Conservation (phyloP, 2,888 invertebrate genomes). For the Torymus aiolomorphi region DNA sequence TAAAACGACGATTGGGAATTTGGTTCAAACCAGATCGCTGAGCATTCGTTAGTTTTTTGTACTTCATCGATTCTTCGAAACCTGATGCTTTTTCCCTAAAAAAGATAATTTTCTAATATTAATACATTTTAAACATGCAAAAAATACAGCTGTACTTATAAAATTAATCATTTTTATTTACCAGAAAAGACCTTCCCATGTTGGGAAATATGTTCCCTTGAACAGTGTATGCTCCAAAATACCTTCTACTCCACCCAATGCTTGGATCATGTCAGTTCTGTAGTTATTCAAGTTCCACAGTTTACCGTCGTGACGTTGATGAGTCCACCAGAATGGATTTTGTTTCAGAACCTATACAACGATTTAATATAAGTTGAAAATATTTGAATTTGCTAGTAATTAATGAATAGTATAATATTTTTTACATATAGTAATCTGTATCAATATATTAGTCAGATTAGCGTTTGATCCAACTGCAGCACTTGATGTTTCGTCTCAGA, state of each 20-base stretch:
- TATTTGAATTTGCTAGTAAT: background rate
- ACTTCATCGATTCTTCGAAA: slow-evolving; percentile 99
- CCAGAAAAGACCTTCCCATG: slow-evolving; percentile 99
- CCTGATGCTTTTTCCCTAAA: slow-evolving; percentile 97
- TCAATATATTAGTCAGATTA: slow-evolving; percentile 55
- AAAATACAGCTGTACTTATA: background rate
- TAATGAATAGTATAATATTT: background rate
- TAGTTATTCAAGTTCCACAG: slow-evolving; percentile 99
- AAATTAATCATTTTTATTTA: slow-evolving; percentile 70
- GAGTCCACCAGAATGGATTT: slow-evolving; percentile 99
- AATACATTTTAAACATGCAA: background rate
- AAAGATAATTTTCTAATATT: slow-evolving; percentile 32
- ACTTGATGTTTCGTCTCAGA: slow-evolving; percentile 63
- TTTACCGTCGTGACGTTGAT: slow-evolving; percentile 99
- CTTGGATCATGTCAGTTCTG: slow-evolving; percentile 99
- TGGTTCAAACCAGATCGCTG: slow-evolving; percentile 99
- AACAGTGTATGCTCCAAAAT: slow-evolving; percentile 99
- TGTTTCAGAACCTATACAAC: slow-evolving; percentile 91
- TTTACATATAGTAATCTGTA: background rate
- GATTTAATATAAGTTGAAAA: slow-evolving; percentile 21
- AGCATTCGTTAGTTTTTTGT: slow-evolving; percentile 99
- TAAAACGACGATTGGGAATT: slow-evolving; percentile 99
- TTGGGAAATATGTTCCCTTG: slow-evolving; percentile 99
- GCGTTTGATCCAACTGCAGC: slow-evolving; percentile 67
- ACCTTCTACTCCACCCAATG: slow-evolving; percentile 98